Evolutionary conservation across 2,888 invertebrate species (phyloP).

Genomic region (Metallyticus violacea): DNA sequence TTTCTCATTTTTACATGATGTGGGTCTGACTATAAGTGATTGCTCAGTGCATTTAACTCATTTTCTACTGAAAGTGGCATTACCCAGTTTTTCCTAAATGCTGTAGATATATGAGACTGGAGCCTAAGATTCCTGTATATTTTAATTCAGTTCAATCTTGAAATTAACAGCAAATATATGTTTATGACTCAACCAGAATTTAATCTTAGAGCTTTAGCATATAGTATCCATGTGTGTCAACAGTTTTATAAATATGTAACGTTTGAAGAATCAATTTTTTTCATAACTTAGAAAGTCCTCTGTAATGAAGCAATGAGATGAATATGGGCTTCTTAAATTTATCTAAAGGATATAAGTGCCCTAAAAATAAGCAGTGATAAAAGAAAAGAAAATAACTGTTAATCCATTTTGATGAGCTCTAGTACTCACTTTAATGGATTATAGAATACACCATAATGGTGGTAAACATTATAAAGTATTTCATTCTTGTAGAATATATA

Average conservation of each 20-base stretch:
- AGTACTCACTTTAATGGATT: not conserved
- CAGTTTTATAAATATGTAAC: too few relatives aligned
- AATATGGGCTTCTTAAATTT: not conserved
- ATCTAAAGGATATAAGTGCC: not conserved
- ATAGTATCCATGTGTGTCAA: too few relatives aligned
- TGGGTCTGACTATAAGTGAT: too few relatives aligned
- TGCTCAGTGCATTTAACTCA: too few relatives aligned
- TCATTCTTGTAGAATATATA: not conserved
- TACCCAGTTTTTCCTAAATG: too few relatives aligned
- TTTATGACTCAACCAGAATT: not conserved
- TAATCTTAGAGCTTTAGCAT: not conserved
- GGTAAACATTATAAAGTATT: not conserved
- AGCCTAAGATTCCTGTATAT: not conserved
- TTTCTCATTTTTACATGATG: too few relatives aligned
- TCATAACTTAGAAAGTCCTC: not conserved
- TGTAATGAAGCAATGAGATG: too few relatives aligned
- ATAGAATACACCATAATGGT: not conserved
- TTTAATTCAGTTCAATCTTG: not conserved
- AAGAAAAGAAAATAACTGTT: not conserved
- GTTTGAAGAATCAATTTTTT: too few relatives aligned
- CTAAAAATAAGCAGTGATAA: not conserved
- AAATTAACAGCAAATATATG: not conserved
- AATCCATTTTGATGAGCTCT: not conserved
- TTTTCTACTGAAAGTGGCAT: too few relatives aligned
- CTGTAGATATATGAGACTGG: too few relatives aligned